phyloP scores from a whole-genome alignment of 2,888 invertebrate species.

The Pammene fasciana region DNA sequence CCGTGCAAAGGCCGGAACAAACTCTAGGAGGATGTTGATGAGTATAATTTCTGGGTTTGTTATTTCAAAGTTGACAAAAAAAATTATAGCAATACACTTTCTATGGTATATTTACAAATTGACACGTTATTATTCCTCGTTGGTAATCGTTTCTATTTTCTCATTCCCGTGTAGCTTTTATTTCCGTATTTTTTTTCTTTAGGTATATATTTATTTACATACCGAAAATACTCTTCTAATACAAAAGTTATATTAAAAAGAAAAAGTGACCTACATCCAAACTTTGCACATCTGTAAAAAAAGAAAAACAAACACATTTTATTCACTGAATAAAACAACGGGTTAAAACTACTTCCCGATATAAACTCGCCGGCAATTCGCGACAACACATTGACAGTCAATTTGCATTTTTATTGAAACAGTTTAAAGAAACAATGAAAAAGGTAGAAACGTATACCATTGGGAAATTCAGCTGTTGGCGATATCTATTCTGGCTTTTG shows the following conservation, averaged over 20 bases:
- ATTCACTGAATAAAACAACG: constrained; percentile 43
- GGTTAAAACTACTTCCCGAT: constrained; percentile 59
- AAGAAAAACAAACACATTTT: constrained; percentile 39
- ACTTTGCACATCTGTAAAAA: not conserved
- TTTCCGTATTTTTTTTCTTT: no score
- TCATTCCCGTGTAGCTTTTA: no score
- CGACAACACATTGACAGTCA: constrained; percentile 61
- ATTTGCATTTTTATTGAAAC: constrained; percentile 80
- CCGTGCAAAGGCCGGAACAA: no score
- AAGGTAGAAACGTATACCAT: constrained; percentile 43
- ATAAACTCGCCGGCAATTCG: constrained; percentile 71
- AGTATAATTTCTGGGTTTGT: no score
- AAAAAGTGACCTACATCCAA: constrained; percentile 2
- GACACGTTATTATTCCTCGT: no score
- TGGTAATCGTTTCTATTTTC: no score
- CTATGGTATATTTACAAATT: no score
- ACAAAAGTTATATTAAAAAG: not conserved
- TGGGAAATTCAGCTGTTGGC: constrained; percentile 38
- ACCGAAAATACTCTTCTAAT: no score
- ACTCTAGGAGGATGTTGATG: no score
- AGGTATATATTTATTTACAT: no score
- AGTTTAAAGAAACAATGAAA: constrained; percentile 75
- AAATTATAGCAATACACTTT: no score
- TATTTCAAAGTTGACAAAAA: no score
- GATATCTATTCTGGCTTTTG: constrained; percentile 33